Conservation (phyloP, 2,888 invertebrate species). For the Orthosia gracilis region DNA sequence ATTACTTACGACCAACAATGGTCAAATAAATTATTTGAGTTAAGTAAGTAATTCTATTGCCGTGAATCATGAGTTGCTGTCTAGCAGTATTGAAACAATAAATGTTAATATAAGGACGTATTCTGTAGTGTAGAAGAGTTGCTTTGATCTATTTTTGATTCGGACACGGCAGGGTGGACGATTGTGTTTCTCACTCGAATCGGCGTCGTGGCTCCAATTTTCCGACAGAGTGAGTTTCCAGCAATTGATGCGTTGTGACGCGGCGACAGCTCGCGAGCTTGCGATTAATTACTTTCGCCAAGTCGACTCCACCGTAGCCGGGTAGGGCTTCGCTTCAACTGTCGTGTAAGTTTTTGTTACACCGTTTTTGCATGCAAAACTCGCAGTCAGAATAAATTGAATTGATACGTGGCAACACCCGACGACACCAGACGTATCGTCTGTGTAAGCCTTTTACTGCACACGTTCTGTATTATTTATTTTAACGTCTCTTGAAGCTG, state of each 20-base stretch:
- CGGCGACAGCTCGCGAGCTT: constrained; percentile 82
- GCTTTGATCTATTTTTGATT: constrained; percentile 68
- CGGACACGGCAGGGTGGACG: constrained; percentile 61
- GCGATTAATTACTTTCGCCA: constrained; percentile 88
- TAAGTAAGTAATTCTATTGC: constrained; percentile 69
- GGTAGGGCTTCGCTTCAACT: constrained; percentile 85
- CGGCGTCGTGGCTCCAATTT: constrained; percentile 85
- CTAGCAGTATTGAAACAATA: constrained; percentile 61
- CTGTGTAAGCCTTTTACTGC: constrained; percentile 39
- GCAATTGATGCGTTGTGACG: constrained; percentile 87
- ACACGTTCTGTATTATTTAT: constrained; percentile 48
- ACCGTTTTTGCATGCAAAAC: constrained; percentile 75
- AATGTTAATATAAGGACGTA: constrained; percentile 53
- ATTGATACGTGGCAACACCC: constrained; percentile 67
- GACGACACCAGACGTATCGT: constrained; percentile 51
- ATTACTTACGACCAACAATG: constrained; percentile 85
- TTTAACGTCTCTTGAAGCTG: constrained; percentile 46
- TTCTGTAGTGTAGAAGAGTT: constrained; percentile 45
- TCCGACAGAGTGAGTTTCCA: constrained; percentile 83
- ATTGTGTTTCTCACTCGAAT: constrained; percentile 83
- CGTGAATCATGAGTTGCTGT: constrained; percentile 72
- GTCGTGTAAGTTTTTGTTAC: constrained; percentile 82
- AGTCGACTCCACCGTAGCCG: constrained; percentile 77
- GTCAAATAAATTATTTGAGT: constrained; percentile 82
- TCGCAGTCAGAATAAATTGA: constrained; percentile 67